A percentile compares a stretch with the other conserved stretches of the same genome.
Conservation (phyloP, 2,797 vertebrate species). For the Pipistrellus pipistrellus region DNA sequence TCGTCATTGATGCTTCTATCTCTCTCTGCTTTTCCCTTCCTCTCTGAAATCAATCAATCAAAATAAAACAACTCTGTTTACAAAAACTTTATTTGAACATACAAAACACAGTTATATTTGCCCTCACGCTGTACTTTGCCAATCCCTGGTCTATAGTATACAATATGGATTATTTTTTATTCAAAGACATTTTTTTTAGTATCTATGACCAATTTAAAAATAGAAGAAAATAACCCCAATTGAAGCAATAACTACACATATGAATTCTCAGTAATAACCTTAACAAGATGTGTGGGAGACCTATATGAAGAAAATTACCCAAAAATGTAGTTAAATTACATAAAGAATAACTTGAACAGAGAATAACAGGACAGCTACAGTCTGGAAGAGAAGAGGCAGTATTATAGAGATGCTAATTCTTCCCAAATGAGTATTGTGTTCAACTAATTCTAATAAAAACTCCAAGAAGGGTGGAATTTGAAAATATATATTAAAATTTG, state of each 20-base stretch:
- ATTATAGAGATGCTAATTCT: background rate
- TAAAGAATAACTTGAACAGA: background rate
- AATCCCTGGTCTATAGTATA: background rate
- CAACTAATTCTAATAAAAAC: background rate
- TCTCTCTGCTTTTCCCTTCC: no score
- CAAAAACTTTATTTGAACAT: background rate
- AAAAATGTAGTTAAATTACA: background rate
- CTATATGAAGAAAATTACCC: background rate
- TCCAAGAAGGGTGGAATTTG: background rate
- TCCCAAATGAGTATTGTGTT: background rate
- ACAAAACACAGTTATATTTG: background rate
- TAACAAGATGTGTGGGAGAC: background rate
- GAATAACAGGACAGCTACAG: background rate
- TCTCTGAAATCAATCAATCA: no score
- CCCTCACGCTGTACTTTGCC: background rate
- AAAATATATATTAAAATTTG: background rate
- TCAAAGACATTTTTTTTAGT: background rate
- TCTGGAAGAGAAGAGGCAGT: background rate
- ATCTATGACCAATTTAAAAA: background rate
- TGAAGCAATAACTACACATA: background rate
- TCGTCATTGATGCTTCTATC: no score
- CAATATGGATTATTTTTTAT: background rate
- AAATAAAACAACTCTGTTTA: background rate
- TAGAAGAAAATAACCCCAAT: background rate
- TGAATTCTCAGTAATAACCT: background rate